Percentiles rank a stretch among this genome's conserved stretches.
phyloP scores from a whole-genome alignment of 2,797 vertebrate genomes.

The Hyperoplus immaculatus region DNA sequence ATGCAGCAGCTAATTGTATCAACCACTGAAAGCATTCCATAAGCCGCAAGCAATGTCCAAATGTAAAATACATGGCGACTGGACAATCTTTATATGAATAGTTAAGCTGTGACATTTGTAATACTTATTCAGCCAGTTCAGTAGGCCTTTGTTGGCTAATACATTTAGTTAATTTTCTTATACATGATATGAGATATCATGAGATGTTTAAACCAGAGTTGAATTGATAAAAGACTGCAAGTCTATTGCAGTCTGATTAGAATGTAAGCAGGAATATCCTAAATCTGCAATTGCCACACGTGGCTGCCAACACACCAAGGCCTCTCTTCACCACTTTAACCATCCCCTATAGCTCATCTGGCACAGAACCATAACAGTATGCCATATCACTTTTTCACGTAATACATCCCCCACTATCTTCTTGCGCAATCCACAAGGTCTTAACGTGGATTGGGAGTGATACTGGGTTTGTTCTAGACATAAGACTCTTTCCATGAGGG shows the following conservation, averaged over 20 bases:
- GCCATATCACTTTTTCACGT: conserved; percentile 60
- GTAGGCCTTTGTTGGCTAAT: conserved; percentile 1
- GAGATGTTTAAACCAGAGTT: not conserved
- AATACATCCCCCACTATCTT: conserved; percentile 58
- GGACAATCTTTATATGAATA: conserved; percentile 44
- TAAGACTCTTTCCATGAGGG: conserved; percentile 66
- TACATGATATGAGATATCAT: not conserved
- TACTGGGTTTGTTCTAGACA: conserved; percentile 53
- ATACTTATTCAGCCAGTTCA: conserved; percentile 17
- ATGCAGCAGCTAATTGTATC: conserved; percentile 50
- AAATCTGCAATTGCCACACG: conserved; percentile 43
- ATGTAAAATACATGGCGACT: conserved; percentile 31
- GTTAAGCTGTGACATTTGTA: conserved; percentile 22
- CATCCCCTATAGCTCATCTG: conserved; percentile 72
- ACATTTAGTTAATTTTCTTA: not conserved
- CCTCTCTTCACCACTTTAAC: conserved; percentile 75
- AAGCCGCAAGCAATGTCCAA: conserved; percentile 36
- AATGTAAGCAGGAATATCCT: conserved; percentile 44
- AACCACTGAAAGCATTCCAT: conserved; percentile 57
- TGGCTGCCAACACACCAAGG: conserved; percentile 66
- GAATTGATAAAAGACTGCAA: not conserved
- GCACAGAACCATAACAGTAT: conserved; percentile 54
- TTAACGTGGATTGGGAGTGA: conserved; percentile 73
- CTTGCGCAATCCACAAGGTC: conserved; percentile 59
- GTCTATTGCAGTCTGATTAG: conserved; percentile 7